These are phyloP conservation scores for Hypena proboscidalis DNA, from an alignment of 2,888 invertebrate genomes.

Conservation along the genomic window DNA sequence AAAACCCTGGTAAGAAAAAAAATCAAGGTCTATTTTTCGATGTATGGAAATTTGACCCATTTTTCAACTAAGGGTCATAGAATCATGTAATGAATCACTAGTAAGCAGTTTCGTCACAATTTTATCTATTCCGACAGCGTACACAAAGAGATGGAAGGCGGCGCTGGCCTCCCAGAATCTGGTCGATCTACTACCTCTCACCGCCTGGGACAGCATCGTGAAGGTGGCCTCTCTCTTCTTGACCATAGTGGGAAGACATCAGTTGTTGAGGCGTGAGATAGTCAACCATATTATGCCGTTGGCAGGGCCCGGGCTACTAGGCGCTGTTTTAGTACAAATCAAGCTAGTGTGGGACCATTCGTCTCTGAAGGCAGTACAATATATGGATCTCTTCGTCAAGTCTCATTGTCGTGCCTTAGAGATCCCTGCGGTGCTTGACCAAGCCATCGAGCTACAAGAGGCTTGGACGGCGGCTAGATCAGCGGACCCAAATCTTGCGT, in stretches of 20 bases:
- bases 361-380: slow-evolving; percentile 2
- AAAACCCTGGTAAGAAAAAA: too few species aligned
- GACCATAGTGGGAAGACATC: background rate
- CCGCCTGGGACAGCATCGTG: background rate
- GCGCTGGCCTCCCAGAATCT: background rate
- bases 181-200: background rate
- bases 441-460: background rate
- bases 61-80: too few species aligned
- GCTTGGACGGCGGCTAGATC: background rate
- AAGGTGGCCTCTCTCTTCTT: background rate
- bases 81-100: too few species aligned
- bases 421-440: background rate
- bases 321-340: background rate
- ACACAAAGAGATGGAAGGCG: background rate
- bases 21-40: too few species aligned
- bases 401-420: background rate
- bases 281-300: background rate
- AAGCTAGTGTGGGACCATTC: slow-evolving; percentile 4
- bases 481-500: background rate
- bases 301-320: too few species aligned
- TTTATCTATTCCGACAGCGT: background rate
- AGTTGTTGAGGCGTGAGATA: background rate
- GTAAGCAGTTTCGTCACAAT: too few species aligned
- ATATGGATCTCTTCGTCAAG: background rate
- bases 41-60: too few species aligned